These are phyloP conservation scores for Mixornis gularis DNA, from an alignment of 2,113 vertebrate genomes.

Conservation along the genomic window DNA sequence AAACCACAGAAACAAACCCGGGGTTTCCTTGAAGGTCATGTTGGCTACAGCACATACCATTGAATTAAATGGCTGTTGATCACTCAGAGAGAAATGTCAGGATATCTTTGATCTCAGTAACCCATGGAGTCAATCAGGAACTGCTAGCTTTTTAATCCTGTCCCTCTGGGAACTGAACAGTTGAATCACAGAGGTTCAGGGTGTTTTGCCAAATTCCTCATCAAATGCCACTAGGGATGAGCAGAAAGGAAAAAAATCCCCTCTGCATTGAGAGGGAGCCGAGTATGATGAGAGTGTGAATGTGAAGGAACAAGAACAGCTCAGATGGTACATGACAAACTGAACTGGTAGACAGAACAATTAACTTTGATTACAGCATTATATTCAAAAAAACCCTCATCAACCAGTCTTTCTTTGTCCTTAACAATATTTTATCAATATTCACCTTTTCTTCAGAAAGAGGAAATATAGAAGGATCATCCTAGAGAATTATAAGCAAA, in stretches of 20 bases:
- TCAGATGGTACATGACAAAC: background rate
- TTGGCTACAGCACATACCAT: background rate
- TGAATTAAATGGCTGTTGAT: conserved; percentile 37
- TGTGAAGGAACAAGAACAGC: background rate
- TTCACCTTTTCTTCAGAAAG: background rate
- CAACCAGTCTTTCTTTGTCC: background rate
- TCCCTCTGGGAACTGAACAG: conserved; percentile 48
- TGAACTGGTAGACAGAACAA: background rate
- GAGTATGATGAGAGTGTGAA: background rate
- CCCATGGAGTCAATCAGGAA: conserved; percentile 67
- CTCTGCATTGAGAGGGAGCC: background rate
- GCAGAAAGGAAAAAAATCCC: background rate
- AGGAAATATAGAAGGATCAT: background rate
- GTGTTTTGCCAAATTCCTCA: conserved; percentile 34
- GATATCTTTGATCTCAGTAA: conserved; percentile 64
- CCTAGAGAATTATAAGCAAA: background rate
- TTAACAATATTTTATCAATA: background rate
- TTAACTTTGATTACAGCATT: background rate
- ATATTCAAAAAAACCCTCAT: background rate
- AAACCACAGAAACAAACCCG: background rate
- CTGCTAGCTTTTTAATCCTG: conserved; percentile 72
- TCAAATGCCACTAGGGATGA: background rate
- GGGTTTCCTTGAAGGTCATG: background rate
- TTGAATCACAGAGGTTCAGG: conserved; percentile 1
- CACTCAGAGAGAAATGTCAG: conserved; percentile 30